Conservation (phyloP, 1,140 invertebrate species). For the Orchestia grillus region DNA sequence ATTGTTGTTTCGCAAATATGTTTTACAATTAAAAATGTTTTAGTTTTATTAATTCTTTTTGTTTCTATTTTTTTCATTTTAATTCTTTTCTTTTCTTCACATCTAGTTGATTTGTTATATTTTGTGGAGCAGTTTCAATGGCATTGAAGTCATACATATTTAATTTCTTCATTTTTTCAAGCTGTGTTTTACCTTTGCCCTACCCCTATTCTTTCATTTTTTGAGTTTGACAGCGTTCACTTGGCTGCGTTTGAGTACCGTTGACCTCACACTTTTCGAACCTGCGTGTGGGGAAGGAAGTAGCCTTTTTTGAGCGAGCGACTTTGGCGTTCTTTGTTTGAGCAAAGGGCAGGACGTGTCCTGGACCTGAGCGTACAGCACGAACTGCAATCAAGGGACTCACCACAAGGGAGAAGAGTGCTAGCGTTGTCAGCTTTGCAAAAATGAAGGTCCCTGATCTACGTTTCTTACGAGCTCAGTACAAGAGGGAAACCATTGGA, state of each 20-base stretch:
- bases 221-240: neutral
- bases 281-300: neutral
- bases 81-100: too few relatives aligned
- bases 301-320: neutral
- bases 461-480: neutral
- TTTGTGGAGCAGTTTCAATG: too few relatives aligned
- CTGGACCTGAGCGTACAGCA: neutral
- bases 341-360: neutral
- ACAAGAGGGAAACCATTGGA: neutral
- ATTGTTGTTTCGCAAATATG: too few relatives aligned
- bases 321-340: neutral
- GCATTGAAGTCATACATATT: too few relatives aligned
- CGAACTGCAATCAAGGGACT: neutral
- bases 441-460: conserved; percentile 29
- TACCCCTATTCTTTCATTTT: neutral
- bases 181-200: neutral
- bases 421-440: neutral
- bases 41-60: too few relatives aligned
- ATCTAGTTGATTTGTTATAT: too few relatives aligned
- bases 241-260: neutral
- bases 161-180: neutral
- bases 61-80: too few relatives aligned
- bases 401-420: neutral
- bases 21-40: too few relatives aligned
- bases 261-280: neutral